Base-by-base conservation (phyloP, 2,888 invertebrate species). In the Amphipoea lucens region DNA sequence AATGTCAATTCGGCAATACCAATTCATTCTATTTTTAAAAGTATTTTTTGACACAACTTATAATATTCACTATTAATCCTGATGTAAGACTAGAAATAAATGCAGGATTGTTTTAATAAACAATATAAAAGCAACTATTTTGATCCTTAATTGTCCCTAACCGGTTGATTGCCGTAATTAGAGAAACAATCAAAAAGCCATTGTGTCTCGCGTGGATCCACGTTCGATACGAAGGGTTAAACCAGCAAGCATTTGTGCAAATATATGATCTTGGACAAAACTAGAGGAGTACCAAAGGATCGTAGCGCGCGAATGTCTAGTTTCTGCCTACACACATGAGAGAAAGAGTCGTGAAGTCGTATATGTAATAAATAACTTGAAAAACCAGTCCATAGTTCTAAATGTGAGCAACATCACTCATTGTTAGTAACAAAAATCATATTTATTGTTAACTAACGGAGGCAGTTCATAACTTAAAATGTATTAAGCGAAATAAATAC, bases 401-500 rank as follows among this genome's bases (percentile, higher is more conserved):
- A 74, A 81, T 45, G 74, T 82, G 69, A 86, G 84, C 85, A 85
- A 82, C 81, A 79, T 81, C 76, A 82, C 83, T 88, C 84, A 69
- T 67, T 87, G 85, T 92, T 92, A 92, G 90, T 92, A 91, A 90
- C 89, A 90, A 89, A 90, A 88, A 82, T 83, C 84, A 81, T 91
- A 89, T 90, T 88, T 90, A 87, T 88, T 84, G 78, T 85, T 86
- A 87, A 88, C 88, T 88, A 91, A 92, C 90, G 87, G 92, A 94
- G 91, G 90, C 91, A 89, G 82, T 90, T 86, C 63, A 81, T 88
- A 83, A 91, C 92, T 93, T 94, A 91, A 91, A 92, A 90, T 90
- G 84, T 90, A 95, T 80, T 90, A 96, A 95, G 95, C 96, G 78
- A 95, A 96, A 96, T 96, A 96, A 96, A 96, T 96, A 96, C 93